Evolutionary conservation across 2,797 vertebrate genomes (phyloP), one percentile per base, ranked within the genome.

Genomic region (Agapornis canus): DNA sequence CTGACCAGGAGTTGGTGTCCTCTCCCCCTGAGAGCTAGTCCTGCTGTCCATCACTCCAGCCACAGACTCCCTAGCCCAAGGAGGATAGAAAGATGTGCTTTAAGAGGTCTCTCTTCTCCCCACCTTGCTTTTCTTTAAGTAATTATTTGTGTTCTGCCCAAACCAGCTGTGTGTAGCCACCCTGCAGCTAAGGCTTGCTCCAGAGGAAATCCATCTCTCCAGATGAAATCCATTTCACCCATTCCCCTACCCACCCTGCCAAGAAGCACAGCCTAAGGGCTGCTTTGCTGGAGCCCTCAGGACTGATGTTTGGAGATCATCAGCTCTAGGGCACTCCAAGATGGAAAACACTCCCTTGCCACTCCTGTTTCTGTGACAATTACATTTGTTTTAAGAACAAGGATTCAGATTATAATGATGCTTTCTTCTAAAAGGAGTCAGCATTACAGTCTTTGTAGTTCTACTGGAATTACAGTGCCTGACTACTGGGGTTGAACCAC

Each of bases 401-500:
- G 7, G 31, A 60, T 65, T 43, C 31, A 66, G 82, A 63, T 20
- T 51, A 2, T 13, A 59, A 48, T 1, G 8, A 39, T 70, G 29
- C 35, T 83, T 63, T 64, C 32, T 93, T 92, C 43, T 54, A 49
- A 93, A 86, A 56, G 42, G 11, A 89, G 52, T 59, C 69, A 47
- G 45, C 72, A n/a, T 52, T 75, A 70, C 43, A 35, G 82, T 9
- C 82, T 86, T 68, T 79, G 79, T 86, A 45, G 47, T 57, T 86
- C 77, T 84, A 66, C 76, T 88, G 57, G 72, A 91, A 92, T 86
- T 78, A 92, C 61, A 93, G 63, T 90, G 37, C 0, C 2, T 73
- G 91, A 94, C 91, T 95, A 90, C 80, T 59, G 16, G 29, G 56
- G 77, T 84, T 92, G 92, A 93, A 84, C 76, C 13, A 51, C 59